Evolutionary conservation across 2,113 vertebrate species (phyloP).

Genomic region (Aix galericulata): DNA sequence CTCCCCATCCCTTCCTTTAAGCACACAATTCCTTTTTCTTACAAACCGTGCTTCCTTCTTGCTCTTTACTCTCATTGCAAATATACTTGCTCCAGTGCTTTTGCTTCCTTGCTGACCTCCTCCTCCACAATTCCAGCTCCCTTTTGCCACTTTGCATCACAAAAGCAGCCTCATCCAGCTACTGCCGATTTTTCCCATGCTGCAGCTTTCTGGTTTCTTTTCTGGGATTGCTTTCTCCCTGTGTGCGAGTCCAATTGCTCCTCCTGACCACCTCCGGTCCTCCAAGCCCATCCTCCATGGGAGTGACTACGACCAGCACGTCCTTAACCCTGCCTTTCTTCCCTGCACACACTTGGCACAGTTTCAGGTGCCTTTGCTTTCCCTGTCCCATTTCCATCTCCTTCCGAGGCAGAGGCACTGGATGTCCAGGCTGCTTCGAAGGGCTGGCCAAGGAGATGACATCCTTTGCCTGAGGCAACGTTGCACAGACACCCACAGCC

Average conservation of each 20-base stretch:
- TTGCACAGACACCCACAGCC: background rate
- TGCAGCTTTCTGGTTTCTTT: background rate
- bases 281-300: background rate
- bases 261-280: background rate
- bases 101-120: background rate
- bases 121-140: background rate
- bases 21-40: background rate
- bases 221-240: background rate
- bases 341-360: too few species aligned
- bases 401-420: background rate
- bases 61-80: background rate
- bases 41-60: background rate
- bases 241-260: background rate
- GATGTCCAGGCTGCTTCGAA: rapidly evolving
- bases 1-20: background rate
- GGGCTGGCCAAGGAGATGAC: background rate
- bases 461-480: background rate
- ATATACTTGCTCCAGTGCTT: background rate
- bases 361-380: background rate
- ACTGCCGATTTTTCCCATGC: background rate
- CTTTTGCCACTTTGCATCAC: background rate
- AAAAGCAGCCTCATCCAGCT: background rate
- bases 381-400: background rate
- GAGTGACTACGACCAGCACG: background rate
- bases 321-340: background rate